phyloP scores from a whole-genome alignment of 2,797 vertebrate species.

The Trematomus bernacchii region DNA sequence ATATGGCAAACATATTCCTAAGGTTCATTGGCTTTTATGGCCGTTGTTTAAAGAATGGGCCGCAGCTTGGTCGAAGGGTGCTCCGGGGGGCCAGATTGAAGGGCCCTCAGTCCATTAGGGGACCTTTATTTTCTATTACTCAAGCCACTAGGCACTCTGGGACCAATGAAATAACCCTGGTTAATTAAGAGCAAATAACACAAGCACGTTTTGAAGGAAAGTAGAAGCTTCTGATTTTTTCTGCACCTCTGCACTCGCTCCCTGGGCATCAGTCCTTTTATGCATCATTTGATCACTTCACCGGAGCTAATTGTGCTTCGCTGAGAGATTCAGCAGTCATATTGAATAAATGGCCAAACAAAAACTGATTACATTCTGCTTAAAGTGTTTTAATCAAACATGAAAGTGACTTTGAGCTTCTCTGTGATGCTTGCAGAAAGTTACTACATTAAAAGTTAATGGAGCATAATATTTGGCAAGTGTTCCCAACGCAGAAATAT shows the following conservation, averaged over 20 bases:
- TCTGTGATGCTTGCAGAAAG: slow-evolving; percentile 26
- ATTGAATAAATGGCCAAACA: slow-evolving; percentile 47
- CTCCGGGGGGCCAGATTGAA: slow-evolving; percentile 68
- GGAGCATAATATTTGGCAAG: slow-evolving; percentile 39
- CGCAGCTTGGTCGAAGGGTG: slow-evolving; percentile 50
- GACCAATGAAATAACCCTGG: slow-evolving; percentile 66
- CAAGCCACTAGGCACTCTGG: slow-evolving; percentile 69
- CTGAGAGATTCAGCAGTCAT: slow-evolving; percentile 39
- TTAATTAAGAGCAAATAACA: slow-evolving; percentile 83
- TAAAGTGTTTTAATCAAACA: slow-evolving; percentile 51
- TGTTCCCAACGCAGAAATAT: slow-evolving; percentile 14
- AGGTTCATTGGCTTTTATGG: slow-evolving; percentile 85
- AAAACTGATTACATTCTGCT: slow-evolving; percentile 52
- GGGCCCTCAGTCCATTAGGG: slow-evolving; percentile 81
- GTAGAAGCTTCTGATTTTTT: slow-evolving; percentile 35
- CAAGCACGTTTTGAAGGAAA: slow-evolving; percentile 59
- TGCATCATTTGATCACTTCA: slow-evolving; percentile 59
- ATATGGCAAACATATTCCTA: slow-evolving; percentile 89
- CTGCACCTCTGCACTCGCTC: slow-evolving; percentile 33
- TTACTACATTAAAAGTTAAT: slow-evolving; percentile 55
- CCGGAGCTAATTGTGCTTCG: slow-evolving; percentile 51
- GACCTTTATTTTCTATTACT: slow-evolving; percentile 83
- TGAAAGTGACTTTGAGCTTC: slow-evolving; percentile 65
- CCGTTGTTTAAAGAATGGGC: slow-evolving; percentile 81
- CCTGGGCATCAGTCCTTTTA: slow-evolving; percentile 33